Evolutionary conservation across 2,797 vertebrate genomes (phyloP), one percentile per base, ranked within the genome.

Genomic region (Remorina albescens): DNA sequence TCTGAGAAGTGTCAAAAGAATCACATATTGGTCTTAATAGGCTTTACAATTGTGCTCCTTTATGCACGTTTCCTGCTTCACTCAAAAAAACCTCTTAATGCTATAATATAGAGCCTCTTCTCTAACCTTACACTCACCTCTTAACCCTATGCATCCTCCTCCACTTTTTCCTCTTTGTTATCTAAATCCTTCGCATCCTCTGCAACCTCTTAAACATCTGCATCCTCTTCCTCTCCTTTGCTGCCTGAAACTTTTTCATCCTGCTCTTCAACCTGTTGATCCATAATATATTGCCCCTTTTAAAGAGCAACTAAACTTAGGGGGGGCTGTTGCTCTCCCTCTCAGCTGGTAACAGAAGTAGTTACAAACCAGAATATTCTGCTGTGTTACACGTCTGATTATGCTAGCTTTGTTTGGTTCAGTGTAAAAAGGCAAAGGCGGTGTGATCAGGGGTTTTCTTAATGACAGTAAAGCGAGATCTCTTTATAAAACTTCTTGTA

Each of bases 1-100:
- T 81, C 76, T 66, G 77, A 86, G 84, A 85, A 81, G 83, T 80
- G 79, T 81, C 58, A 86, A 71, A 86, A 84, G 75, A 81, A 73
- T 88, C 73, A n/a, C 64, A 36, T 80, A 80, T 83, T 71, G 2
- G 63, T 56, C 42, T 78, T 67, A 82, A 81, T 66, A 53, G 71
- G 59, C n/a, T 46, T 67, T 73, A 59, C 72, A 76, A 77, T 71
- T 58, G 78, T 60, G 61, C 70, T 58, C 68, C 78, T 60, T 73
- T 56, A 76, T 75, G 54, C 74, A 65, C 73, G 63, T 73, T 57
- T 68, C 30, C 82, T 60, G 62, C 73, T 72, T 85, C 49, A 71
- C 71, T 80, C 51, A 76, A 37, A 63, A 59, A 36, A 56, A 60
- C 54, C 77, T 66, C 80, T 58, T 71, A 79, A 76, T 86, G 37